Base-by-base conservation (phyloP, 2,797 vertebrate species). In the Enteromius fasciolatus region DNA sequence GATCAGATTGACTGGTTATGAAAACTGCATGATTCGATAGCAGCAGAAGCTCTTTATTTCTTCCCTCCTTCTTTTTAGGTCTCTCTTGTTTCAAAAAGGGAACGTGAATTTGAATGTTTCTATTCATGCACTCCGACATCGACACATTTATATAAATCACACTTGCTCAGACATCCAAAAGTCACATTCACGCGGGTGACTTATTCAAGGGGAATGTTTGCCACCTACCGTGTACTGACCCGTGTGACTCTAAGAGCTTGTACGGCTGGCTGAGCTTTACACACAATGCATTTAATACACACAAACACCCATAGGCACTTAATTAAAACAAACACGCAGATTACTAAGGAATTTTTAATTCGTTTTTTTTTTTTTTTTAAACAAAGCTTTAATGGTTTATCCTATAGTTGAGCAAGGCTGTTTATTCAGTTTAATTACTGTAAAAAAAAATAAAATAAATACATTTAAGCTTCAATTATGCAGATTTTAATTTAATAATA, bases 1-100 rank as follows among this genome's bases (percentile, higher is more conserved):
- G 89, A 93, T 91, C 68, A 69, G 52, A 89, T 83, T 88, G 84
- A 85, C 75, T 90, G 44, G 44, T 89, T 89, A 87, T 85, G 87
- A 83, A 67, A 88, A 87, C 41, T 67, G 85, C 80, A 88, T 85
- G 85, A 91, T 90, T 88, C 70, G 41, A 78, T 54, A 82, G 76
- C 81, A 78, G 78, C 68, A 68, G 85, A 46, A 20, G 73, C n/a
- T 73, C 36, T 69, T 77, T 84, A 12, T 57, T 75, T 85, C 86
- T 81, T 54, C 4, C 78, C 36, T 11, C 83, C 36, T 25, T n/a
- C 28, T 46, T 67, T 48, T 80, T 89, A 74, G 85, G 76, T 70
- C 76, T 86, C 78, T 64, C 46, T 33, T 8, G 2, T 70, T 44
- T 63, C 59, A 46, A 75, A 52, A 66, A 64, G 50, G n/a, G 23